A percentile compares a stretch with the other conserved stretches of the same genome.
phyloP scores from a whole-genome alignment of 2,113 vertebrate genomes.

The Bungarus multicinctus region DNA sequence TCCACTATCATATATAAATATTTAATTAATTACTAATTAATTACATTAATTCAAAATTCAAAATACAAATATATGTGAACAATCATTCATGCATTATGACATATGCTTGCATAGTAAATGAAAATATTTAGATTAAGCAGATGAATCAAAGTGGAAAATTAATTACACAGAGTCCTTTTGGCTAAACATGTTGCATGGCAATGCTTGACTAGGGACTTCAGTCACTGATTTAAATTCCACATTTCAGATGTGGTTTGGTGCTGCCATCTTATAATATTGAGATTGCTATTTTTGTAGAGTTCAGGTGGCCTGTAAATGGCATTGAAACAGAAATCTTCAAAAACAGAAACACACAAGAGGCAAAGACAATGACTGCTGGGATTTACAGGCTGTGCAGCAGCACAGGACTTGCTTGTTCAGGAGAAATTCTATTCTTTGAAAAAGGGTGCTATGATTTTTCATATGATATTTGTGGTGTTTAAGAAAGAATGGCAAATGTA shows the following conservation, averaged over 20 bases:
- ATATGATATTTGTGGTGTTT: neutral
- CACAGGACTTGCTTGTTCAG: neutral
- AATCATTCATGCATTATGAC: neutral
- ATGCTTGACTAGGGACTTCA: neutral
- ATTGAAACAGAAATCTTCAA: neutral
- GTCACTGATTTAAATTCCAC: neutral
- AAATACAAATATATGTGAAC: neutral
- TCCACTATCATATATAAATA: neutral
- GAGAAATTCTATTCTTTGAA: neutral
- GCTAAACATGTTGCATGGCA: neutral
- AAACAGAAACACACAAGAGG: neutral
- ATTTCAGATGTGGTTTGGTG: neutral
- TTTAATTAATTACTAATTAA: neutral
- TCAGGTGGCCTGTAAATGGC: neutral
- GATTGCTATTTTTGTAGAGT: neutral
- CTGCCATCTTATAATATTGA: neutral
- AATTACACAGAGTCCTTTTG: neutral
- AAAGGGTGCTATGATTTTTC: neutral
- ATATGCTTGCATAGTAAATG: neutral
- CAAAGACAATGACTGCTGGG: neutral
- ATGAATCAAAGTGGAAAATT: neutral
- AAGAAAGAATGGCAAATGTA: constrained; percentile 6
- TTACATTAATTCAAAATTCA: neutral
- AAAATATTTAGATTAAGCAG: neutral
- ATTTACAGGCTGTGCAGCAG: neutral